Evolutionary conservation across 2,113 vertebrate genomes (phyloP).

Genomic region (Bothrops jararaca): DNA sequence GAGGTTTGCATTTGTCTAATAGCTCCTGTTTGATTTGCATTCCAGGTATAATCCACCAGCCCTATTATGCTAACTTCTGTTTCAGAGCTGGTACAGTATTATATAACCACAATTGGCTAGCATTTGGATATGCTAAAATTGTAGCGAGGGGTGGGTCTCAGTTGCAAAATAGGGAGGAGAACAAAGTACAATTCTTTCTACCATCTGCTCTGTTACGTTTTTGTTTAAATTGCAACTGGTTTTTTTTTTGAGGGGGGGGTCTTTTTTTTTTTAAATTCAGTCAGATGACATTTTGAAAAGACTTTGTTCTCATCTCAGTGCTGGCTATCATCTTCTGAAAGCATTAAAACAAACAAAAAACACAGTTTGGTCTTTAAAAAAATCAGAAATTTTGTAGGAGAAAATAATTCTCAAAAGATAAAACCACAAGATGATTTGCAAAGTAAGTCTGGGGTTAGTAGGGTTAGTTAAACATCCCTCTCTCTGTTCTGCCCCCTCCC

Average conservation of each 20-base stretch:
- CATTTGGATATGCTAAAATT: slow-evolving; percentile 6
- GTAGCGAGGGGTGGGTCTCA: not conserved
- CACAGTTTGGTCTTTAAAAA: not conserved
- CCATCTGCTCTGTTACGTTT: not conserved
- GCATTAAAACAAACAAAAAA: not conserved
- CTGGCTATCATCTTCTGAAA: not conserved
- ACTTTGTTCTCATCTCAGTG: not conserved
- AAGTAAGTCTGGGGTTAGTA: slow-evolving; percentile 37
- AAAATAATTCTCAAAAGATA: not conserved
- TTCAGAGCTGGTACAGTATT: slow-evolving; percentile 49
- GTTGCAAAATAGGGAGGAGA: fast-evolving
- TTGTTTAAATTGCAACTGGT: not conserved
- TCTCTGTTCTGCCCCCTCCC: fast-evolving
- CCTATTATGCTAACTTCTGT: slow-evolving; percentile 55
- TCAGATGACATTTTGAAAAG: not conserved
- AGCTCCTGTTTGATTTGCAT: slow-evolving; percentile 55
- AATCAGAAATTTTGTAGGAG: not conserved
- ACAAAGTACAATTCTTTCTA: not conserved
- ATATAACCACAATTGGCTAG: slow-evolving; percentile 61
- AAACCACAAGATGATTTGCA: not conserved
- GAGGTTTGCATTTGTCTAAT: slow-evolving; percentile 51
- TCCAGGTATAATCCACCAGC: slow-evolving; percentile 61
- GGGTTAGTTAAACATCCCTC: slow-evolving; percentile 45
- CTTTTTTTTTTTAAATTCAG: not conserved
- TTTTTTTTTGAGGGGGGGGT: not conserved